Evolutionary conservation across 2,888 invertebrate species (phyloP), one percentile per base, ranked within the genome.

Genomic region (Eupithecia dodoneata): DNA sequence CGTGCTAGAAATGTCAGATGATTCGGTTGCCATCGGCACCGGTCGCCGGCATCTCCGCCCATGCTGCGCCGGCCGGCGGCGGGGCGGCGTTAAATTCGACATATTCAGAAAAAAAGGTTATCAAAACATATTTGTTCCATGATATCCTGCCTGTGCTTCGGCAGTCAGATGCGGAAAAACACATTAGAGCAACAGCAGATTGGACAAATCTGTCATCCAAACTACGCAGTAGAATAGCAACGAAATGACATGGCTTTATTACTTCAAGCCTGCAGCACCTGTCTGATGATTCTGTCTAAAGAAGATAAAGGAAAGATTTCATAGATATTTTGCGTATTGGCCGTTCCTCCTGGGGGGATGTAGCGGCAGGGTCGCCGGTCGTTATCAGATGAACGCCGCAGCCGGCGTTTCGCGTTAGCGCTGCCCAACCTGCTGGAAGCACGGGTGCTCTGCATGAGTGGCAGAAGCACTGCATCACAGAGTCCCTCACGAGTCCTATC

Each of bases 391-490:
- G 74, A 76, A 69, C 72, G 79, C 47, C 73, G 75, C 65, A 63
- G 65, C 75, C 70, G 75, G 76, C 75, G 73, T 75, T 73, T 76
- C 72, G 45, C 65, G 71, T 55, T 5, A 69, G 44, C 42, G 76
- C 79, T 79, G 81, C 85, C 96, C 96, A 96, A 97, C 97, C 97
- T 96, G 97, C 96, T 90, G 97, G 97, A 90, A 97, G 92, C 87
- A 96, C 96, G 85, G 98, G 98, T 88, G 97, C 97, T 92, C 98
- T 97, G 97, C 98, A 98, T 94, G 98, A 97, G 96, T 98, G 98
- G 96, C 98, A 98, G 96, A 98, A 98, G 96, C 98, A 98, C 96
- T 98, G 97, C 97, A 98, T 96, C 93, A 98, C 98, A 92, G 98
- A 98, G 94, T 98, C 98, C 94, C 98, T 97, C 92, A 98, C 98